Evolutionary conservation across 2,797 vertebrate species (phyloP), one percentile per base, ranked within the genome.

Genomic region (Pantherophis alleghaniensis): DNA sequence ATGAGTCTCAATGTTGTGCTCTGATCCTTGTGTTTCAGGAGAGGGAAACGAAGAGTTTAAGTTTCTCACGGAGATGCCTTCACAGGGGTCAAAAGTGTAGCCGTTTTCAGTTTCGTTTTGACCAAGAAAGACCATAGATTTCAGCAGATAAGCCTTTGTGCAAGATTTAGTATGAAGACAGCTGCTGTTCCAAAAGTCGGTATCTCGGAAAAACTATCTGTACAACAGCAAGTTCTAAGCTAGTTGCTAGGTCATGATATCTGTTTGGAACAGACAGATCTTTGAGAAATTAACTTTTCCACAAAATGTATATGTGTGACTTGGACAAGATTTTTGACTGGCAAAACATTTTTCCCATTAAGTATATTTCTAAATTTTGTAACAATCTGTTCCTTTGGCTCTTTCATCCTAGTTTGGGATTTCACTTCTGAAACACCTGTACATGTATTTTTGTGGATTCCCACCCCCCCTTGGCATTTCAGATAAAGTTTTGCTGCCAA

Each of bases 51-150:
- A 59, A 37, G 55, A 22, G 69, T 42, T 59, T 51, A 60, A 24
- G 60, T 90, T 91, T 93, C 92, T 91, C 92, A 91, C 92, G 61
- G 87, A 74, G 79, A 92, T 91, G 53, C 42, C 28, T 87, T 93
- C 60, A 10, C 10, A 22, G 1, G 42, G 93, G 93, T 93, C 92
- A 89, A 47, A 28, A 88, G 91, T 92, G 88, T 87, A 74, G 32
- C 37, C 16, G 90, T 47, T 89, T 93, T 90, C n/a, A 24, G 89
- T 92, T 94, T 93, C 87, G 79, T 94, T 94, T 87, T 59, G 56
- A 91, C 60, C 42, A 91, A 83, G 86, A 59, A 91, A 63, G 86
- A 53, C 28, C 47, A 55, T 18, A 86, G 86, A 86, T 94, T 89
- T 91, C 69, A 92, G 60, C 89, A 91, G 57, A 91, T 11, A 57